Evolutionary conservation across 2,797 vertebrate species (phyloP), one percentile per base, ranked within the genome.

Genomic region (Babyrousa celebensis): DNA sequence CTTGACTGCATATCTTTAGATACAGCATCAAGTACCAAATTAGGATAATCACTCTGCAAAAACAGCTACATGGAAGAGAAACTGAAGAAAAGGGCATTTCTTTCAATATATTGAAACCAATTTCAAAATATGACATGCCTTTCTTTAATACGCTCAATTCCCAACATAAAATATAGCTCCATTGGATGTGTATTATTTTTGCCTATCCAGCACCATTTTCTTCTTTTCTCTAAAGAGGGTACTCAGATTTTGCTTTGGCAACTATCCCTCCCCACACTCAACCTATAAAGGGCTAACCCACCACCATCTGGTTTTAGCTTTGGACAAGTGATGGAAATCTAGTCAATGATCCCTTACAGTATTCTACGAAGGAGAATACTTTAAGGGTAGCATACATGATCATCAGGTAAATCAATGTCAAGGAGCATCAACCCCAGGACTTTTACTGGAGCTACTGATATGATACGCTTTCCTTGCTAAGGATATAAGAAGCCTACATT

Each of bases 1-100:
- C 48, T 90, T 82, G 32, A 68, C 3, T 84, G 11, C 40, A 86
- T 72, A 20, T 58, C 40, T 94, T 96, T 60, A 93, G 32, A 95
- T 60, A 72, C 5, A 27, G 52, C 18, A 62, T 72, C 60, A 87
- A 74, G 5, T 68, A 94, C 75, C 15, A 89, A 89, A 84, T 83
- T 43, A 94, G 72, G 7, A 79, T 92, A 95, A 78, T 9, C 27
- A 89, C 20, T 54, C 85, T 70, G 32, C 4, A 83, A 87, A 93
- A 96, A 40, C 60, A 7, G 12, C 58, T 87, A 92, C 11, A 78
- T 15, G 1, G 6, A 86, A 17, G 18, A 85, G 89, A 95, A 92
- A 16, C 36, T 84, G 78, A 63, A 91, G 21, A 62, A 27, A 68
- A 58, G 16, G 79, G 20, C 90, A 27, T 79, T 17, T 52, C 17